Conservation (phyloP, 2,888 invertebrate genomes). For the Stegana nigrithorax region DNA sequence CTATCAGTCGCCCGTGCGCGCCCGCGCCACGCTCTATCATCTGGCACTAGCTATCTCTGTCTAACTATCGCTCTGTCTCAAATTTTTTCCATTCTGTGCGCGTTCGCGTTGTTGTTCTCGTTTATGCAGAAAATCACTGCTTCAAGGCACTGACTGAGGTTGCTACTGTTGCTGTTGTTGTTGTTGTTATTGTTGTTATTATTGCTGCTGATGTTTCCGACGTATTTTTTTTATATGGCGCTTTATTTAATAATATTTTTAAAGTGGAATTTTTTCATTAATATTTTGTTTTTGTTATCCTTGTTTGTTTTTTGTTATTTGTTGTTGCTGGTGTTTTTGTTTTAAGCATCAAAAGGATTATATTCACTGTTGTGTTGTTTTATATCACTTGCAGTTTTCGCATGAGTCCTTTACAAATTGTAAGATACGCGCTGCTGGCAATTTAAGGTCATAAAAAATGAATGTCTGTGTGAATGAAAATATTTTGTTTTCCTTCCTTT, state of each 20-base stretch:
- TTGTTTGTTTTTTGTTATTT: conserved; percentile 36
- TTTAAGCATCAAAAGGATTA: background rate
- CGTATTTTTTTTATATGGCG: background rate
- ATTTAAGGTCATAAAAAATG: too few species aligned
- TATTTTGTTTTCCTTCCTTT: too few species aligned
- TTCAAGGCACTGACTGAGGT: background rate
- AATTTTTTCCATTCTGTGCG: background rate
- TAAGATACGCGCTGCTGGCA: too few species aligned
- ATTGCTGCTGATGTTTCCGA: background rate
- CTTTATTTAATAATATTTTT: too few species aligned
- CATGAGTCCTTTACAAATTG: too few species aligned
- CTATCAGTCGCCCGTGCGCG: background rate
- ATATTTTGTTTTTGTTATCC: background rate
- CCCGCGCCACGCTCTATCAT: background rate
- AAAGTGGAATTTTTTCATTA: background rate
- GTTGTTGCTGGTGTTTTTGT: conserved; percentile 34
- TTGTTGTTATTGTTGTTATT: background rate
- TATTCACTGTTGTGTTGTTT: too few species aligned
- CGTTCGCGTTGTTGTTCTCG: too few species aligned
- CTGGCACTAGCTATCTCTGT: background rate
- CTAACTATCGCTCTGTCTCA: background rate
- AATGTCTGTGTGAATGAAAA: too few species aligned
- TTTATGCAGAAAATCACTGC: conserved; percentile 12
- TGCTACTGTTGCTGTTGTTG: background rate
- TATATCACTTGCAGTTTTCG: too few species aligned